phyloP scores from a whole-genome alignment of 2,888 invertebrate species.

The Euplexia lucipara region DNA sequence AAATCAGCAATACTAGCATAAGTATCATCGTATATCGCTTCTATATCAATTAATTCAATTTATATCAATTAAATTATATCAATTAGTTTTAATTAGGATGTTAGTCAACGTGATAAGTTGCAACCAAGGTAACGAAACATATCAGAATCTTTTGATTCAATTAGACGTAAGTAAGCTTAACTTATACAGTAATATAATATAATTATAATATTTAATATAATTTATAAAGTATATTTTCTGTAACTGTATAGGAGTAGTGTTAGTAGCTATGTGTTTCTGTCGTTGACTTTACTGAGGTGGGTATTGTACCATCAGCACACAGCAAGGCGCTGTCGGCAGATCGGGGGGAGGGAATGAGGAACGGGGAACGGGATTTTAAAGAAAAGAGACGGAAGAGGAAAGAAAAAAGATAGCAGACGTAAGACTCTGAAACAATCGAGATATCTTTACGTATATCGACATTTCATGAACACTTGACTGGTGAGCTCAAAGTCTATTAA shows the following conservation, averaged over 20 bases:
- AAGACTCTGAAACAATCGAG: not conserved
- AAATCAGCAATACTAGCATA: constrained; percentile 85
- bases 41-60: constrained; percentile 83
- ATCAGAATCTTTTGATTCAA: constrained; percentile 93
- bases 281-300: constrained; percentile 64
- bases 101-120: constrained; percentile 90
- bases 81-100: constrained; percentile 72
- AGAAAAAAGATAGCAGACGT: too few species aligned
- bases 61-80: constrained; percentile 72
- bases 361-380: not conserved
- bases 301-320: constrained; percentile 65
- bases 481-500: not conserved
- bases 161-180: constrained; percentile 77
- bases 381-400: not conserved
- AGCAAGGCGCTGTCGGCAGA: constrained; percentile 66
- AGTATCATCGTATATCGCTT: constrained; percentile 72
- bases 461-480: not conserved
- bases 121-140: constrained; percentile 94
- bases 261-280: constrained; percentile 66
- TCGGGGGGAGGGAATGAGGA: constrained; percentile 61
- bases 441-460: not conserved
- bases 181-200: constrained; percentile 64
- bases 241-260: constrained; percentile 77
- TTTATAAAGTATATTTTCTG: constrained; percentile 66
- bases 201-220: constrained; percentile 51